phyloP scores from a whole-genome alignment of 1,140 invertebrate genomes.

The Cotesia vestalis region DNA sequence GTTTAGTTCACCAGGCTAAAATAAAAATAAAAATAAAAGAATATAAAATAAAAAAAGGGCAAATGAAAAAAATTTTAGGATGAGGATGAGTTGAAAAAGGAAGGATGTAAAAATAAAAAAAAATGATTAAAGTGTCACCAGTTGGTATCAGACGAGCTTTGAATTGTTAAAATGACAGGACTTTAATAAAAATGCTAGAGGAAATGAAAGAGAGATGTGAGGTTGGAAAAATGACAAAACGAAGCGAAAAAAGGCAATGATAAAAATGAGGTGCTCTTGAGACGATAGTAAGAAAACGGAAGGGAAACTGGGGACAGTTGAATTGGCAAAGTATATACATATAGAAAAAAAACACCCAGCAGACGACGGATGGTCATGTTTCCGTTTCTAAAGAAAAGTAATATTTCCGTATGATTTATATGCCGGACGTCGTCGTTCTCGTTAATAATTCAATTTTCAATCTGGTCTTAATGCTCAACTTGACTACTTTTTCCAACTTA shows the following conservation, averaged over 20 bases:
- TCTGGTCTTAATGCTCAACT: slow-evolving; percentile 49
- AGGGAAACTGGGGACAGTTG: slow-evolving; percentile 15
- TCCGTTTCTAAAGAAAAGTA: slow-evolving; percentile 39
- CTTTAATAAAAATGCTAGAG: slow-evolving; percentile 10
- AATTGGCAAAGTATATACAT: slow-evolving; percentile 24
- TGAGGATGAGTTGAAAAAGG: neutral
- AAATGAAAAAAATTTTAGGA: neutral
- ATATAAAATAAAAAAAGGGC: no score
- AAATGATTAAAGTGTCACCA: neutral
- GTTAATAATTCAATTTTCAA: slow-evolving; percentile 57
- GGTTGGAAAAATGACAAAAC: neutral
- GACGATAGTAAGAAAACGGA: slow-evolving; percentile 13
- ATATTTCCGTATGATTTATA: slow-evolving; percentile 55
- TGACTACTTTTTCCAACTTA: slow-evolving; percentile 29
- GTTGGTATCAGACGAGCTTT: slow-evolving; percentile 4
- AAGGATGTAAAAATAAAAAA: slow-evolving; percentile 2
- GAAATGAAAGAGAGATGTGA: neutral
- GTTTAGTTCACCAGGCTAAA: no score
- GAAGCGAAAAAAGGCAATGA: neutral
- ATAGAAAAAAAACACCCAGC: slow-evolving; percentile 24
- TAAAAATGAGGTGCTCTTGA: slow-evolving; percentile 3
- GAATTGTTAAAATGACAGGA: neutral
- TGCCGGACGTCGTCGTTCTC: slow-evolving; percentile 46
- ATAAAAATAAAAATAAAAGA: no score
- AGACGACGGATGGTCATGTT: slow-evolving; percentile 38